A percentile compares a stretch with the other conserved stretches of the same genome.
Evolutionary conservation across 2,888 invertebrate species (phyloP).

Genomic region (Mythimna albipuncta): DNA sequence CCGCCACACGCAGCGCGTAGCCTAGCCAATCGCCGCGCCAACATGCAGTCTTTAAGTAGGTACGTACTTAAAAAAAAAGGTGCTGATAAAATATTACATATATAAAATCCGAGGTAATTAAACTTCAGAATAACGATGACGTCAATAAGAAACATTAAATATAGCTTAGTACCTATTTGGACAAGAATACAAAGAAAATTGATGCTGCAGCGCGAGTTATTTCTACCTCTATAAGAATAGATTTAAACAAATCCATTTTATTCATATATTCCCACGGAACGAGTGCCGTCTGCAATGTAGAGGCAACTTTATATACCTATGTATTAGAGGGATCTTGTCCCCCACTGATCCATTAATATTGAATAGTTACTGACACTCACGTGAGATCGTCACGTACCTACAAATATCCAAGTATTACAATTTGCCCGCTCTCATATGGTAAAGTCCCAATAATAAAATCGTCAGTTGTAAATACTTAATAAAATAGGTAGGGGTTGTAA

Average conservation of each 20-base stretch:
- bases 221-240: background rate
- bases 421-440: no score
- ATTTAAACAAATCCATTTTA: conserved; percentile 16
- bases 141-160: conserved; percentile 20
- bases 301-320: background rate
- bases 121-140: conserved; percentile 20
- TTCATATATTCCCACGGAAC: conserved; percentile 20
- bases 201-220: background rate
- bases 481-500: background rate
- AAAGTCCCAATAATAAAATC: no score
- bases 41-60: background rate
- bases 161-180: background rate
- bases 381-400: background rate
- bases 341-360: conserved; percentile 33
- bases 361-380: conserved; percentile 21
- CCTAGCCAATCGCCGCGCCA: no score
- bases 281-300: background rate
- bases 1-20: no score
- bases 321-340: conserved; percentile 38
- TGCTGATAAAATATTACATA: background rate
- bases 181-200: background rate
- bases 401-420: no score
- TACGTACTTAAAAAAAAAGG: background rate
- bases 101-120: conserved; percentile 4
- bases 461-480: no score